Percentiles rank a stretch among this genome's conserved stretches.
Conservation (phyloP, 1,140 invertebrate species). For the Solen grandis region DNA sequence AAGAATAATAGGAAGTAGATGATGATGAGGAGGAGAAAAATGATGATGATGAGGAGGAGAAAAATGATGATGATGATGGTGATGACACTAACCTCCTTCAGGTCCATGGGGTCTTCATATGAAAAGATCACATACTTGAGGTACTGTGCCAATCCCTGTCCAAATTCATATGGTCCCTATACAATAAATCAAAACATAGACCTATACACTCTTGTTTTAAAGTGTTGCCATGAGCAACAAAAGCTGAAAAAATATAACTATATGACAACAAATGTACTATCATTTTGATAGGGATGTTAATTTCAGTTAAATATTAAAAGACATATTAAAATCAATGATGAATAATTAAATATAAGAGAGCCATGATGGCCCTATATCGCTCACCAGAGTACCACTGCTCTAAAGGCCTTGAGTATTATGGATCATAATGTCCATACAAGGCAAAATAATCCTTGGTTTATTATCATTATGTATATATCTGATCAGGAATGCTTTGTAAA, state of each 20-base stretch:
- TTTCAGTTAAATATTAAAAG: background rate
- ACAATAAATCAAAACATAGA: background rate
- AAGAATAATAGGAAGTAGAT: background rate
- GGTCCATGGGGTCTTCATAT: constrained; percentile 52
- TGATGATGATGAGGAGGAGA: background rate
- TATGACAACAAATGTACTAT: background rate
- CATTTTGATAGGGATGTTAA: background rate
- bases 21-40: background rate
- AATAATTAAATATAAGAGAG: background rate
- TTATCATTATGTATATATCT: no score
- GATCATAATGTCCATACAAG: no score
- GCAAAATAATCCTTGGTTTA: no score
- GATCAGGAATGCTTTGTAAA: no score
- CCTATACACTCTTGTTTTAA: background rate
- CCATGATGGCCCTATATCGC: no score
- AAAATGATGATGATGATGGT: background rate
- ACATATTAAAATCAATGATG: background rate
- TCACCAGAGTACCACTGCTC: no score
- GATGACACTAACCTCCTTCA: constrained; percentile 55
- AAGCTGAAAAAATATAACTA: background rate
- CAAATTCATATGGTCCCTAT: constrained; percentile 24
- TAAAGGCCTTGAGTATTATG: no score
- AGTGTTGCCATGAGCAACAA: background rate
- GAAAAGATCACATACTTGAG: constrained; percentile 58
- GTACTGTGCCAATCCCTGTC: constrained; percentile 57